Conservation (phyloP, 2,888 invertebrate genomes). For the Apomyelois bistriatella region DNA sequence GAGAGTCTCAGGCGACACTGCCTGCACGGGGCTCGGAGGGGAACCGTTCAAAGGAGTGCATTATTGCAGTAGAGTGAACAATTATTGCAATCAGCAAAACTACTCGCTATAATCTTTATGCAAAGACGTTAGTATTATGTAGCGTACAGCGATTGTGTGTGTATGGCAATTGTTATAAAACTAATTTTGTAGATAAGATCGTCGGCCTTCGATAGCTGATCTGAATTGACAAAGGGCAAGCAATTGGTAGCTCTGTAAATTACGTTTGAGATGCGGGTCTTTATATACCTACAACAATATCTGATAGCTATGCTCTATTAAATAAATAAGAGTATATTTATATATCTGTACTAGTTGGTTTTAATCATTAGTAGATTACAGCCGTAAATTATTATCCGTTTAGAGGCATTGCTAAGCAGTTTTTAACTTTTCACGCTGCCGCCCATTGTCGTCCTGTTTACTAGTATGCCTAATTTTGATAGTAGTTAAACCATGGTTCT, state of each 20-base stretch:
- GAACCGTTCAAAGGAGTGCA: constrained; percentile 57
- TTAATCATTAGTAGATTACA: too few species aligned
- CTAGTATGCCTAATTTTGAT: too few species aligned
- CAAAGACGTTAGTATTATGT: not conserved
- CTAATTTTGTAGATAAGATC: constrained; percentile 12
- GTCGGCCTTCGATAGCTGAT: constrained; percentile 4
- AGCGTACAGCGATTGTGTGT: not conserved
- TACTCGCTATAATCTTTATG: not conserved
- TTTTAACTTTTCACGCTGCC: too few species aligned
- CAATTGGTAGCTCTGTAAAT: constrained; percentile 10
- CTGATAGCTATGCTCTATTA: too few species aligned
- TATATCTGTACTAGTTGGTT: too few species aligned
- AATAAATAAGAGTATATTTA: too few species aligned
- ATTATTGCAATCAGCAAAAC: constrained; percentile 34
- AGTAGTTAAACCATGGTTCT: too few species aligned
- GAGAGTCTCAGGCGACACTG: constrained; percentile 37
- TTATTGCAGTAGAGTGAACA: constrained; percentile 48
- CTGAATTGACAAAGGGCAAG: constrained; percentile 26
- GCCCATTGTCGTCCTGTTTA: too few species aligned
- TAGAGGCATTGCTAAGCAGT: too few species aligned
- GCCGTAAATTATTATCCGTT: too few species aligned
- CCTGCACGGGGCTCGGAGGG: constrained; percentile 30
- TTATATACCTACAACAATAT: not conserved
- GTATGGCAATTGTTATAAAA: not conserved
- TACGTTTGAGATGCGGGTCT: constrained; percentile 19